phyloP scores from a whole-genome alignment of 2,113 vertebrate species.

The Dasyprocta punctata region DNA sequence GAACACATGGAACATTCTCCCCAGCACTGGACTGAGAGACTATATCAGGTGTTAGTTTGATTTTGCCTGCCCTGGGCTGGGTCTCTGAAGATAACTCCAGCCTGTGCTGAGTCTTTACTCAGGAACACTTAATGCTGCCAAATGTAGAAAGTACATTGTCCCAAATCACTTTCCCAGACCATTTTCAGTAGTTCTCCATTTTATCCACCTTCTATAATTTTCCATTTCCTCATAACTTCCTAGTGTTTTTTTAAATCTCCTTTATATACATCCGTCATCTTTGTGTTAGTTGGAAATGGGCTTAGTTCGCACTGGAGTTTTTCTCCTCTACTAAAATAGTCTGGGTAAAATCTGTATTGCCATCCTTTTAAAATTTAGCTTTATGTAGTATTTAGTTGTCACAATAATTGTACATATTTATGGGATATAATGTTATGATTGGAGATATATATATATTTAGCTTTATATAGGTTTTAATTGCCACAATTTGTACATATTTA shows the following conservation, averaged over 20 bases:
- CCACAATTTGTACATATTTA: background rate
- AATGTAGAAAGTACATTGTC: too few relatives aligned
- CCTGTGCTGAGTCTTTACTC: background rate
- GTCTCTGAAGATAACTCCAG: background rate
- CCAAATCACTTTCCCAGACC: background rate
- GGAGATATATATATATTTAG: too few relatives aligned
- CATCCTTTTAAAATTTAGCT: background rate
- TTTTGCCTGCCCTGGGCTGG: background rate
- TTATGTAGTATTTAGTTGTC: background rate
- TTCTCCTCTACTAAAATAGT: too few relatives aligned
- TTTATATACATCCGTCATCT: background rate
- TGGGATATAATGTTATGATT: background rate
- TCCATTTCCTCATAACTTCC: background rate
- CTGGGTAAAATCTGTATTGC: background rate
- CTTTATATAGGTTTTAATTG: background rate
- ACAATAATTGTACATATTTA: background rate
- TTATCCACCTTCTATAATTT: background rate
- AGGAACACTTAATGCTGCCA: background rate
- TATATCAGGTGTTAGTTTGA: background rate
- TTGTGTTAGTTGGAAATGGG: background rate
- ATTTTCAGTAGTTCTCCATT: background rate
- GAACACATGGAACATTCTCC: background rate
- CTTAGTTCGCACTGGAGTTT: background rate
- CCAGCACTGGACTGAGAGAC: too few relatives aligned
- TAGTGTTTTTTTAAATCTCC: too few relatives aligned